phyloP scores from a whole-genome alignment of 1,140 invertebrate species.

The Cyphomyrmex costatus region DNA sequence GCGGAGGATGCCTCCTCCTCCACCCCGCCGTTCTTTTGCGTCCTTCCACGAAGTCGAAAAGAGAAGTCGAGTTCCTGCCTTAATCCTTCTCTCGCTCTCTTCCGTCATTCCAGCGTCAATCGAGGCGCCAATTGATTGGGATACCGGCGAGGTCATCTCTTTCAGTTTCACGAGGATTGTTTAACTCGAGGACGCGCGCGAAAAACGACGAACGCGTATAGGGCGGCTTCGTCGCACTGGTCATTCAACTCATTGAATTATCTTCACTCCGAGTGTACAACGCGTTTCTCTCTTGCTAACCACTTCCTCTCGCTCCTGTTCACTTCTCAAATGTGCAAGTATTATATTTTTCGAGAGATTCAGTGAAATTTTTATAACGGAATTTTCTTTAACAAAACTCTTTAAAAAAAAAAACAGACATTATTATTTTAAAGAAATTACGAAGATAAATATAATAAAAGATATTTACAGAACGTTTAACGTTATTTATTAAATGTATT shows the following conservation, averaged over 20 bases:
- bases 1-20: background rate
- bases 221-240: constrained; percentile 24
- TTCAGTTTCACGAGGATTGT: constrained; percentile 53
- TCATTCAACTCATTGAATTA: constrained; percentile 44
- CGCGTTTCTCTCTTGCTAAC: constrained; percentile 15
- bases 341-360: background rate
- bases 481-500: background rate
- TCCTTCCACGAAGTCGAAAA: constrained; percentile 56
- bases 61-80: constrained; percentile 52
- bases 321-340: background rate
- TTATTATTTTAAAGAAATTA: background rate
- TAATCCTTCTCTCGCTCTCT: constrained; percentile 49
- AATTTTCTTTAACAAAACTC: no score
- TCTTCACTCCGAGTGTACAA: background rate
- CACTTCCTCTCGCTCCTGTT: background rate
- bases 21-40: background rate
- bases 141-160: constrained; percentile 33
- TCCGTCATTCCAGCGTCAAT: constrained; percentile 48
- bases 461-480: background rate
- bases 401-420: no score
- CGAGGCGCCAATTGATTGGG: constrained; percentile 35
- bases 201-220: constrained; percentile 47
- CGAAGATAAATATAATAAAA: background rate
- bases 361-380: no score
- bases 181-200: constrained; percentile 7